Evolutionary conservation across 2,113 vertebrate species (phyloP), one percentile per base, ranked within the genome.

Genomic region (Cyanistes caeruleus): DNA sequence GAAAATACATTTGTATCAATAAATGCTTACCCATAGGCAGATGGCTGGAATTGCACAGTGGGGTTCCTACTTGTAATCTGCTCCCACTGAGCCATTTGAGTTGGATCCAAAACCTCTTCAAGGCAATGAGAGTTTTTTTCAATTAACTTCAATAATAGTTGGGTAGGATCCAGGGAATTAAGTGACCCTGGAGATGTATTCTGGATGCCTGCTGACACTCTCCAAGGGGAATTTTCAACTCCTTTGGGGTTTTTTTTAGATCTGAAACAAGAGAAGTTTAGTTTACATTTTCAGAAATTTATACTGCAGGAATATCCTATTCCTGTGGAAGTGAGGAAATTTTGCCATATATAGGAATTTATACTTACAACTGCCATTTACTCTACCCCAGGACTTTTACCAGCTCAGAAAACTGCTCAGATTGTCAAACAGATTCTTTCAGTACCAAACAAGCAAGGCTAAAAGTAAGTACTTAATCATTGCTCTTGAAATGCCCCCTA

Each of bases 31-130:
- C 80, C 62, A 27, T 53, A 69, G 65, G 84, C 94, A 96, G 89
- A 90, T 87, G 89, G 87, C 81, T 95, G 84, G 77, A 91, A 81
- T 64, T 64, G 73, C 84, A 79, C 94, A 91, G 81, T 53, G 58
- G 81, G 81, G 77, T 22, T 95, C 58, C 81, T 87, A 72, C 89
- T 95, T 68, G 44, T 91, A 89, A 87, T 95, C 87, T 95, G 89
- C 84, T 79, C 77, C 80, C 69, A 53, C 89, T 43, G 56, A 95
- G 69, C 30, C 1, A 0, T 82, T 84, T 95, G 91, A 92, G 89
- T 73, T 9, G 1, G 62, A 95, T 94, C 60, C 93, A 97, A 95
- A 91, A 60, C 84, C 84, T 91, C 73, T 87, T 91, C 41, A 58
- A 92, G 92, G 79, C 88, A 70, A 90, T 46, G 33, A 79, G 59